These are phyloP conservation scores for Ditula angustiorana DNA, from an alignment of 2,888 invertebrate genomes.

Conservation along the genomic window DNA sequence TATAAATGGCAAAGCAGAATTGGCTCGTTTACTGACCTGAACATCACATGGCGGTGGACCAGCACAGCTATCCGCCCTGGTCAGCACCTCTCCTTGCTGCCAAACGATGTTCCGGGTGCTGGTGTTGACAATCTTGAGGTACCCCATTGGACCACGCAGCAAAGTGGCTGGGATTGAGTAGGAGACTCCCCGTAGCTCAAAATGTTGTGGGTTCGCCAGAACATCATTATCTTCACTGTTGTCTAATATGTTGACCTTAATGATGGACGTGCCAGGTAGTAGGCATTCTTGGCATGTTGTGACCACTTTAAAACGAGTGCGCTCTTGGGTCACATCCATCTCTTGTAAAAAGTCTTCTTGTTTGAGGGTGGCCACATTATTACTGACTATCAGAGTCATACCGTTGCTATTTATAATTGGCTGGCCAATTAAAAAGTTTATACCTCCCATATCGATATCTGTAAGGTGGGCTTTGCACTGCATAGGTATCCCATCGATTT, in stretches of 20 bases:
- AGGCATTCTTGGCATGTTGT: constrained; percentile 39
- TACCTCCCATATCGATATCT: constrained; percentile 40
- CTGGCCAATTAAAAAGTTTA: constrained; percentile 45
- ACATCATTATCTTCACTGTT: not conserved
- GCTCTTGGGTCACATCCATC: constrained; percentile 32
- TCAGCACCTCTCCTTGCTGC: constrained; percentile 31
- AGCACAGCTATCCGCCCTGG: constrained; percentile 39
- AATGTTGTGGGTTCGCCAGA: constrained; percentile 38
- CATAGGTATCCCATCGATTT: not conserved
- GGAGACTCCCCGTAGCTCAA: constrained; percentile 43
- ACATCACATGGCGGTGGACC: constrained; percentile 12
- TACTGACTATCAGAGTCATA: not conserved
- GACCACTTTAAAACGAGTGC: constrained; percentile 34
- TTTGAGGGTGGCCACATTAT: not conserved
- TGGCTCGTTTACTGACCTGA: constrained; percentile 34
- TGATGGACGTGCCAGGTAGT: constrained; percentile 43
- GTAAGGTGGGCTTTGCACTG: constrained; percentile 32
- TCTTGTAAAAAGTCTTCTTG: not conserved
- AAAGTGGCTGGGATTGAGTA: constrained; percentile 47
- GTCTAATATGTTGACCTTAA: constrained; percentile 36
- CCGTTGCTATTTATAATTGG: constrained; percentile 28
- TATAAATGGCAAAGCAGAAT: constrained; percentile 8
- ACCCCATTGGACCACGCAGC: constrained; percentile 44
- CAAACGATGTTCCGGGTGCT: constrained; percentile 36
- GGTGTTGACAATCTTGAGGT: constrained; percentile 47